These are phyloP conservation scores for Aphidius ervi DNA, from an alignment of 1,140 invertebrate genomes.

Conservation along the genomic window DNA sequence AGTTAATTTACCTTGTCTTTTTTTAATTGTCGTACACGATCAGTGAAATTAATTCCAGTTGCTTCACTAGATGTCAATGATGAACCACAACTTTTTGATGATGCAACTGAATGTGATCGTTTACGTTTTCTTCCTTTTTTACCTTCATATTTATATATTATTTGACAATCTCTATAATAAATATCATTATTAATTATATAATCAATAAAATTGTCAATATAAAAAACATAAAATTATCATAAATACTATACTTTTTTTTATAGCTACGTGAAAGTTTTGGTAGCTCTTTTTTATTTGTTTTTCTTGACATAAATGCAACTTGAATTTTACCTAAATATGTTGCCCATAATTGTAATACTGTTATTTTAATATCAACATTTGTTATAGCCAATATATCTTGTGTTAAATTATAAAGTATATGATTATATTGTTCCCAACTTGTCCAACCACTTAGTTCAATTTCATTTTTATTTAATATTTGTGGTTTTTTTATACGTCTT, in stretches of 20 bases:
- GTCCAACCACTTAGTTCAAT: slow-evolving; percentile 51
- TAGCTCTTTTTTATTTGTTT: slow-evolving; percentile 31
- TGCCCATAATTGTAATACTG: slow-evolving; percentile 62
- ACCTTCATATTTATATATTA: background rate
- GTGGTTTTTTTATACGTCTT: background rate
- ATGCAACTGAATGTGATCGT: too few species aligned
- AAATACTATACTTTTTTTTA: slow-evolving; percentile 32
- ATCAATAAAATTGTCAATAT: slow-evolving; percentile 25
- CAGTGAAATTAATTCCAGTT: too few species aligned
- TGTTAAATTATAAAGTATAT: slow-evolving; percentile 58
- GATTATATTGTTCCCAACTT: slow-evolving; percentile 65
- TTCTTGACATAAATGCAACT: slow-evolving; percentile 57
- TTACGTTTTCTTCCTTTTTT: too few species aligned
- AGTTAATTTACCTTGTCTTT: too few species aligned
- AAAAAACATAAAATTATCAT: slow-evolving; percentile 20
- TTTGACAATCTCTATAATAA: slow-evolving; percentile 35
- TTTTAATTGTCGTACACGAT: too few species aligned
- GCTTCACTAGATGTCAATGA: too few species aligned
- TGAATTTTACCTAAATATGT: slow-evolving; percentile 58
- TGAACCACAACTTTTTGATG: too few species aligned
- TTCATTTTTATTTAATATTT: slow-evolving; percentile 19
- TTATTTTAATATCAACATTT: slow-evolving; percentile 54
- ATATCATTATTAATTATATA: slow-evolving; percentile 33
- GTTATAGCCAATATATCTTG: slow-evolving; percentile 59
- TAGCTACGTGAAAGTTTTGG: slow-evolving; percentile 54